phyloP scores from a whole-genome alignment of 2,888 invertebrate species.

The Drosophila putrida region DNA sequence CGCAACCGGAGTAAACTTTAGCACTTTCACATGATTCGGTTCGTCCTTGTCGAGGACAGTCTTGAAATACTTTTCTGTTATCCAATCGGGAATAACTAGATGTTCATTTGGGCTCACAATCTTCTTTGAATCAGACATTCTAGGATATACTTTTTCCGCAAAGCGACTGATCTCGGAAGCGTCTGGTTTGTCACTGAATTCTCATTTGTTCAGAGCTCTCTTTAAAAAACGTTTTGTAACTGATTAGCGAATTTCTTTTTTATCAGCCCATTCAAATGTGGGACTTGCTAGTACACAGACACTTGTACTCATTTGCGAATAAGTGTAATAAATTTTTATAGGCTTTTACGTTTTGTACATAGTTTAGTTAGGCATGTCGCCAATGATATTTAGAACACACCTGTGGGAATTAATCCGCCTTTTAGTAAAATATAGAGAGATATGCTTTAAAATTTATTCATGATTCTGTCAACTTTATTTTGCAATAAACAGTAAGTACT shows the following conservation, averaged over 20 bases:
- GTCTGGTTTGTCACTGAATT: slow-evolving; percentile 19
- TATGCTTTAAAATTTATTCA: background rate
- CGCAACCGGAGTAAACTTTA: slow-evolving; percentile 71
- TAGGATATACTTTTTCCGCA: background rate
- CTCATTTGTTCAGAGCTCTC: background rate
- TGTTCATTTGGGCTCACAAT: slow-evolving; percentile 74
- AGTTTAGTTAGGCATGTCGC: background rate
- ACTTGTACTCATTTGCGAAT: background rate
- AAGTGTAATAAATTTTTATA: background rate
- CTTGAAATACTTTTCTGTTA: slow-evolving; percentile 71
- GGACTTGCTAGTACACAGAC: background rate
- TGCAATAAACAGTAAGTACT: too few relatives aligned
- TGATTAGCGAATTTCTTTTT: slow-evolving; percentile 13
- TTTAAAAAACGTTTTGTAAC: background rate
- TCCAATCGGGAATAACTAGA: slow-evolving; percentile 73
- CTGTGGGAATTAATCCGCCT: background rate
- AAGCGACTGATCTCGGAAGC: slow-evolving; percentile 15
- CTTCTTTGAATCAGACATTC: slow-evolving; percentile 27
- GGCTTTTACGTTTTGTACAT: background rate
- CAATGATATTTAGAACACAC: background rate
- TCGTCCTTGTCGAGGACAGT: slow-evolving; percentile 68
- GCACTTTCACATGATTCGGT: slow-evolving; percentile 59
- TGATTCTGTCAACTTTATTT: too few relatives aligned
- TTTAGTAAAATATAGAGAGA: background rate
- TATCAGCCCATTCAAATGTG: slow-evolving; percentile 19